These are phyloP conservation scores for Alectoris magna DNA, from an alignment of 2,797 vertebrate species.

Conservation along the genomic window DNA sequence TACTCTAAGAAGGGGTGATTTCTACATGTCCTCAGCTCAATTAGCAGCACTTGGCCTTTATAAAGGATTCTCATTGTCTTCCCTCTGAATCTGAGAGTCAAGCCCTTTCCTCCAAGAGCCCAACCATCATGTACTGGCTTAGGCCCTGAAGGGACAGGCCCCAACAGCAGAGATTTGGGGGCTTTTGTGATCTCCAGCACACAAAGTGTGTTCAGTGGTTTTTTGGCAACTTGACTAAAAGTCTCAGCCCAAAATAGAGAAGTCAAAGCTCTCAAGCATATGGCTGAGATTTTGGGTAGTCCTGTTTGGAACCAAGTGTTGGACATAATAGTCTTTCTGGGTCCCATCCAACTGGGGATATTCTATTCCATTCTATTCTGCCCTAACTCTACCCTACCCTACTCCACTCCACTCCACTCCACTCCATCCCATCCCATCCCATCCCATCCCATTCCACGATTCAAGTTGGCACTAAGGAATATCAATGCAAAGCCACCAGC, in stretches of 20 bases:
- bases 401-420: too few relatives aligned
- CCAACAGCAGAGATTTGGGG: neutral
- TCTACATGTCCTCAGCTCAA: neutral
- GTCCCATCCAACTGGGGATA: neutral
- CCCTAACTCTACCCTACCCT: too few relatives aligned
- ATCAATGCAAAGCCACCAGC: neutral
- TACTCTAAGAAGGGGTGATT: neutral
- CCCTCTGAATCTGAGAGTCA: neutral
- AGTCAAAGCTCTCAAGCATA: neutral
- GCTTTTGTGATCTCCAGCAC: fast-evolving
- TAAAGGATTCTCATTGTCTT: neutral
- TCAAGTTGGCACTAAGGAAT: fast-evolving
- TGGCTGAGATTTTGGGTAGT: neutral
- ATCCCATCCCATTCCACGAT: neutral
- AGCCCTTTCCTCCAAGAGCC: neutral
- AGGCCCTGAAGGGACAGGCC: neutral
- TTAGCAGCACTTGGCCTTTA: neutral
- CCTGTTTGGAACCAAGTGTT: neutral
- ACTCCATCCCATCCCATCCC: too few relatives aligned
- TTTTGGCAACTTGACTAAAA: neutral
- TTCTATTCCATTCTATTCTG: neutral
- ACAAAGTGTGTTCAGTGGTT: too few relatives aligned
- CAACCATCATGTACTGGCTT: fast-evolving
- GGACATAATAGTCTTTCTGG: neutral
- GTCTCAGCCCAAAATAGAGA: neutral